A percentile compares a stretch with the other conserved stretches of the same genome.
These are phyloP conservation scores for Cheilosia variabilis DNA, from an alignment of 2,888 invertebrate species.

Conservation along the genomic window DNA sequence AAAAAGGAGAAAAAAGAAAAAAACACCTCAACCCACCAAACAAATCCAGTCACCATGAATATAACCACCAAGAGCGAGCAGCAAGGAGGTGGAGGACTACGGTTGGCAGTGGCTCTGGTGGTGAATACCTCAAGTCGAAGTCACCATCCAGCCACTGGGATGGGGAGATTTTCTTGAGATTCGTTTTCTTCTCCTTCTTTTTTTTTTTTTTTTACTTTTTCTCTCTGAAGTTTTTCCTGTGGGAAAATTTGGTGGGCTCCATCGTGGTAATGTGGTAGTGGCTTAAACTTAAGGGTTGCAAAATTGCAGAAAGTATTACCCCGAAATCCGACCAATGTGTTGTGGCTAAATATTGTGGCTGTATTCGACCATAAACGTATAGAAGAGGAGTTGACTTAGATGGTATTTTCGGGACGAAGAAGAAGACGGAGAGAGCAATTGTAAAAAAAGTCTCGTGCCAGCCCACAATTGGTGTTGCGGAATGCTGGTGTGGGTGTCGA, in stretches of 20 bases:
- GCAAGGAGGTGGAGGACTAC: conserved; percentile 55
- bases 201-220: conserved; percentile 47
- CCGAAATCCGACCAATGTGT: conserved; percentile 79
- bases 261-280: conserved; percentile 75
- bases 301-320: conserved; percentile 76
- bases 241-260: conserved; percentile 74
- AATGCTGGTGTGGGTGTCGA: conserved; percentile 4
- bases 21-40: not conserved
- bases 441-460: conserved; percentile 60
- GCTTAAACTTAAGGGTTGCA: conserved; percentile 75
- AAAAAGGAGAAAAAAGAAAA: conserved; percentile 48
- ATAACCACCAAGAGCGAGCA: conserved; percentile 63
- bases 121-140: conserved; percentile 69
- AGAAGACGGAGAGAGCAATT: conserved; percentile 23
- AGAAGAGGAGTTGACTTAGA: conserved; percentile 75
- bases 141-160: conserved; percentile 49
- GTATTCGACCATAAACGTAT: conserved; percentile 74
- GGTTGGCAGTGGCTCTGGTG: conserved; percentile 52
- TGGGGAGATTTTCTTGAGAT: conserved; percentile 58
- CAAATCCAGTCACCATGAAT: conserved; percentile 37
- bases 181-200: conserved; percentile 33
- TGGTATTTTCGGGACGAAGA: conserved; percentile 48
- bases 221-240: conserved; percentile 70
- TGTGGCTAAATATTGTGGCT: conserved; percentile 79
- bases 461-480: conserved; percentile 71